Evolutionary conservation across 2,113 vertebrate genomes (phyloP), one percentile per base, ranked within the genome.

Genomic region (Ardeotis arabs): DNA sequence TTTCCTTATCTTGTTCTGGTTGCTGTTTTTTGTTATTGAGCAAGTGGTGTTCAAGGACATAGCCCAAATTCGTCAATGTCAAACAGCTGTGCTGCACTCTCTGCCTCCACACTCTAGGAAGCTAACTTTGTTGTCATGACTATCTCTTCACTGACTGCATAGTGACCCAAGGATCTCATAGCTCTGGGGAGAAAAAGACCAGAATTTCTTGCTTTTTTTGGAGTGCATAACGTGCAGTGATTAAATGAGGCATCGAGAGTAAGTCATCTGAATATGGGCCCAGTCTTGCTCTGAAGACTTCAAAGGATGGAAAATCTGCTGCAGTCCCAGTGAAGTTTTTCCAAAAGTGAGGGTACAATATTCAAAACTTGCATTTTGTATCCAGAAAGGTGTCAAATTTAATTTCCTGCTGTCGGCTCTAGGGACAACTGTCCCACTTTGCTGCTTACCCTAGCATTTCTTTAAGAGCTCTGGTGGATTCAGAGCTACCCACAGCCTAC

Each of bases 221-320:
- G 15, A 22, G 62, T 31, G 5, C 4, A 7, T 27, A 74, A 29
- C 64, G 12, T 16, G 3, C 11, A 59, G 19, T 63, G 33, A 68
- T 81, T 88, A 92, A 89, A 78, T 35, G n/a, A 89, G 60, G 44
- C 33, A 78, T 44, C 58, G 45, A 66, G 58, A 76, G 24, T 11
- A 86, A 29, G 39, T 22, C 44, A 60, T 55, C 59, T 93, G 78
- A 93, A 60, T 63, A 82, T 29, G 25, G 52, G 23, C 62, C 81
- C 47, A 66, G 67, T 50, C 52, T 75, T 86, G 27, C 53, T 86
- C 52, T 60, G 62, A 85, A 85, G 41, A 28, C 21, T 89, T 77
- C 64, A 77, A 90, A 90, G 39, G 33, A 70, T 78, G 81, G 81
- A 89, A 95, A 94, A 88, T 84, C 29, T 89, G 20, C 25, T 79